Base-by-base conservation (phyloP, 2,888 invertebrate genomes). In the Alloplasta piceator region DNA sequence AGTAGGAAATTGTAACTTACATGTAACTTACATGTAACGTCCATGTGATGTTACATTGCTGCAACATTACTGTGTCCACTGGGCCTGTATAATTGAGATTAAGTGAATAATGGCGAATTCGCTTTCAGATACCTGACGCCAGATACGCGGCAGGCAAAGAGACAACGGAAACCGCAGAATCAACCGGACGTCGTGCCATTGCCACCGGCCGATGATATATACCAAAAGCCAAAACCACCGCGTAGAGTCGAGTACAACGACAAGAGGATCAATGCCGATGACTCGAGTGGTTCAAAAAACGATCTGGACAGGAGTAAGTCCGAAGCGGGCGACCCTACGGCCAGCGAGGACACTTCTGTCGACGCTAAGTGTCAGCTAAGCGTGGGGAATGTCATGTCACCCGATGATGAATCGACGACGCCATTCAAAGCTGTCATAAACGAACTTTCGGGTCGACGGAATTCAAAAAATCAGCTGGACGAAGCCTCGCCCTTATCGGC, bases 171-270 rank as follows among this genome's bases (percentile, higher is more conserved):
- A 78, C 93, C 93, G 10, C 86, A 86, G 50, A 92, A 89, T 78
- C 94, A 95, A 36, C 96, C 96, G 0, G 96, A 96, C 87, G 94
- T 96, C 10, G 94, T 96, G 64, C 96, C 95, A 6, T 94, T 95
- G 0, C 92, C 94, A 66, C 94, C 95, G 0, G 94, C 94, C 5
- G 93, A 93, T 26, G 94, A 94, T 90, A 94, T 95, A 82, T 95
- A 95, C 86, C 94, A 95, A 87, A 94, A 94, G 46, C 94, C 95
- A 4, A 93, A 93, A 85, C 94, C 95, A 10, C 94, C 95, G 0
- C 91, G 94, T 79, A 86, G 86, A 55, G 92, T 93, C 26, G 89
- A 89, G 10, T 85, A 88, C 68, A 66, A 83, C 67, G 87, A 80
- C 78, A 83, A 87, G 56, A 88, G 90, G 85, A 60, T 38, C 78